Evolutionary conservation across 2,113 vertebrate genomes (phyloP).

Genomic region (Tetraodon nigroviridis): DNA sequence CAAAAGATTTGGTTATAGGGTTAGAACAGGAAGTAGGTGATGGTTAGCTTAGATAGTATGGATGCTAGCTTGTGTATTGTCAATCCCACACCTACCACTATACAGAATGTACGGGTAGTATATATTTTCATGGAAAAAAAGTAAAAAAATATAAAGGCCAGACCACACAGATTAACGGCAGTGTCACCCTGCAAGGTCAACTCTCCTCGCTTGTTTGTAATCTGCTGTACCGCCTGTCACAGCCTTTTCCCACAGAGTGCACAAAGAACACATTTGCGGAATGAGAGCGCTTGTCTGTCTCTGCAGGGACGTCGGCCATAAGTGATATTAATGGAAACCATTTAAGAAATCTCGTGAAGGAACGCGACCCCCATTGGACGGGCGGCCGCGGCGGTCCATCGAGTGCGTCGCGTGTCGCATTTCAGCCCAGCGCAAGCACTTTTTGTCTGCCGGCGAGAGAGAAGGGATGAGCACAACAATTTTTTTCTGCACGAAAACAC

Average conservation of each 20-base stretch:
- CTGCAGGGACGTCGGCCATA: constrained; percentile 22
- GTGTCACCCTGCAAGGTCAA: constrained; percentile 39
- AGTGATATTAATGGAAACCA: constrained; percentile 58
- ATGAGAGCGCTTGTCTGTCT: constrained; percentile 6
- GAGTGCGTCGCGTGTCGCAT: constrained; percentile 27
- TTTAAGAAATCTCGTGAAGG: constrained; percentile 43
- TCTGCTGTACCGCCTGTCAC: constrained; percentile 25
- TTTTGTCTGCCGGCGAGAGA: constrained; percentile 26
- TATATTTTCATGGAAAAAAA: background rate
- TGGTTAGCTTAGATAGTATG: too few relatives aligned
- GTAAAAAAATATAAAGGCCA: constrained; percentile 6
- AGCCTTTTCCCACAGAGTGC: constrained; percentile 32
- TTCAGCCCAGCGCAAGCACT: constrained; percentile 24
- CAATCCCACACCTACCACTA: too few relatives aligned
- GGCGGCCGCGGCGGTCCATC: constrained; percentile 21
- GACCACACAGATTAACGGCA: constrained; percentile 31
- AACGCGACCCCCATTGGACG: constrained; percentile 20
- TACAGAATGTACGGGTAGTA: too few relatives aligned
- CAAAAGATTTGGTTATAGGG: too few relatives aligned
- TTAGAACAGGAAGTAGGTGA: too few relatives aligned
- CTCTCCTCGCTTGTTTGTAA: constrained; percentile 38
- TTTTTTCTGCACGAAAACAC: constrained; percentile 52
- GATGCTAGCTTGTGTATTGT: too few relatives aligned
- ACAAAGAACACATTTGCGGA: constrained; percentile 50
- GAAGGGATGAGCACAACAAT: constrained; percentile 42